Evolutionary conservation across 2,888 invertebrate species (phyloP).

Genomic region (Mystacides longicornis): DNA sequence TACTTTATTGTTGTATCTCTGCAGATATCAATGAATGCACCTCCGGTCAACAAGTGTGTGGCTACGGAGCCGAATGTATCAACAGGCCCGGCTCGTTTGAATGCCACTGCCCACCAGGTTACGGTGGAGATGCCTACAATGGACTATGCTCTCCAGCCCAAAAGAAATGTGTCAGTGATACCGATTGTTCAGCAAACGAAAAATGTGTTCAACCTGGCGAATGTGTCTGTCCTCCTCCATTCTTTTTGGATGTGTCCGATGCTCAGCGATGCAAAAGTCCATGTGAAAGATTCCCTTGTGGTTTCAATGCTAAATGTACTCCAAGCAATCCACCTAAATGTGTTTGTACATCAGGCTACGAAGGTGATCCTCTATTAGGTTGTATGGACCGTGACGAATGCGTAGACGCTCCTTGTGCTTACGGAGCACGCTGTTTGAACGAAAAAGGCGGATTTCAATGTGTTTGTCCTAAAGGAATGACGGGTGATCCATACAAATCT

Average conservation of each 20-base stretch:
- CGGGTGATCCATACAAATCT: constrained; percentile 77
- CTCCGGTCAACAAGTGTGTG: constrained; percentile 69
- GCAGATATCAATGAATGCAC: constrained; percentile 75
- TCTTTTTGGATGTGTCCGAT: constrained; percentile 74
- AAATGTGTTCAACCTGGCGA: constrained; percentile 88
- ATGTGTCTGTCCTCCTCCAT: constrained; percentile 87
- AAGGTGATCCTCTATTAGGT: constrained; percentile 78
- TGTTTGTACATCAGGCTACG: constrained; percentile 79
- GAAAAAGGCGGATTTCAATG: constrained; percentile 81
- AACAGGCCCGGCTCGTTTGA: constrained; percentile 71
- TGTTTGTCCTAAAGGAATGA: constrained; percentile 73
- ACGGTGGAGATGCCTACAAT: constrained; percentile 73
- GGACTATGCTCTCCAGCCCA: constrained; percentile 77
- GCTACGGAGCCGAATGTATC: constrained; percentile 79
- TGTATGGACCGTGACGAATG: constrained; percentile 86
- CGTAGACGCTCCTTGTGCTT: constrained; percentile 72
- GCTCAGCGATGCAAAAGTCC: constrained; percentile 87
- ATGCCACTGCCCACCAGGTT: constrained; percentile 76
- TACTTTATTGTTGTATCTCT: background rate
- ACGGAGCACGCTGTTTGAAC: constrained; percentile 83
- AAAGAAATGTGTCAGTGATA: constrained; percentile 72
- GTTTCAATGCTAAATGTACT: constrained; percentile 83
- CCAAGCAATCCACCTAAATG: constrained; percentile 85
- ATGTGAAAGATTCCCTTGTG: constrained; percentile 83
- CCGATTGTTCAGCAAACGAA: constrained; percentile 79